phyloP scores from a whole-genome alignment of 2,888 invertebrate species.

The Trilocha varians region DNA sequence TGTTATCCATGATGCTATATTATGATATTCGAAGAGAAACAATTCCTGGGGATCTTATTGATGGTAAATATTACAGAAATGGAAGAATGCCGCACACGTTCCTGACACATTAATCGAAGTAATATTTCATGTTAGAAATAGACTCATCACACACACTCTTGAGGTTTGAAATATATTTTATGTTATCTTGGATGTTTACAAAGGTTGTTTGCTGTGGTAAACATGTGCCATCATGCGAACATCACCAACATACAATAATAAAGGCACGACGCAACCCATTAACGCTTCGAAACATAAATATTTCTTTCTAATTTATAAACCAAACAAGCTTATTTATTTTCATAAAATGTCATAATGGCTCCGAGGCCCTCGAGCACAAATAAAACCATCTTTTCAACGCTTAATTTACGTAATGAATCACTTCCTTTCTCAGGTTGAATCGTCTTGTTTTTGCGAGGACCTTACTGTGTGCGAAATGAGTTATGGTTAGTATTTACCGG shows the following conservation, averaged over 20 bases:
- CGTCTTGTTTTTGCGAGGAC: constrained; percentile 1
- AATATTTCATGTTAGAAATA: no score
- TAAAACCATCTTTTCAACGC: constrained; percentile 41
- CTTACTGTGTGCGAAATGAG: constrained; percentile 40
- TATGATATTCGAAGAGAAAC: no score
- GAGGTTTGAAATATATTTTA: no score
- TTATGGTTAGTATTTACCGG: constrained; percentile 60
- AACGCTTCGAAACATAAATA: constrained; percentile 10
- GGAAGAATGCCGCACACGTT: no score
- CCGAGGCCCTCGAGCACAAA: constrained; percentile 18
- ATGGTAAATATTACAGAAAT: no score
- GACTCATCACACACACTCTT: no score
- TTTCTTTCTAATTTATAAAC: constrained; percentile 21
- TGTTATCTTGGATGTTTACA: background rate
- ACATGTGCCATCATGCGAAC: background rate
- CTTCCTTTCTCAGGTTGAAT: constrained; percentile 39
- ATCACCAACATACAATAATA: background rate
- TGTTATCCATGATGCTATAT: no score
- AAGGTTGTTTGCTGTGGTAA: background rate
- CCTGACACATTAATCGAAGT: no score
- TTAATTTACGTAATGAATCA: constrained; percentile 51
- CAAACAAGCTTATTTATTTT: constrained; percentile 21
- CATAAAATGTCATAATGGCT: constrained; percentile 19
- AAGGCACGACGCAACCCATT: constrained; percentile 8
- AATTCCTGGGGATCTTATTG: no score